Percentiles rank a stretch among this genome's conserved stretches.
These are phyloP conservation scores for Folsomia candida DNA, from an alignment of 2,888 invertebrate species.

Conservation along the genomic window DNA sequence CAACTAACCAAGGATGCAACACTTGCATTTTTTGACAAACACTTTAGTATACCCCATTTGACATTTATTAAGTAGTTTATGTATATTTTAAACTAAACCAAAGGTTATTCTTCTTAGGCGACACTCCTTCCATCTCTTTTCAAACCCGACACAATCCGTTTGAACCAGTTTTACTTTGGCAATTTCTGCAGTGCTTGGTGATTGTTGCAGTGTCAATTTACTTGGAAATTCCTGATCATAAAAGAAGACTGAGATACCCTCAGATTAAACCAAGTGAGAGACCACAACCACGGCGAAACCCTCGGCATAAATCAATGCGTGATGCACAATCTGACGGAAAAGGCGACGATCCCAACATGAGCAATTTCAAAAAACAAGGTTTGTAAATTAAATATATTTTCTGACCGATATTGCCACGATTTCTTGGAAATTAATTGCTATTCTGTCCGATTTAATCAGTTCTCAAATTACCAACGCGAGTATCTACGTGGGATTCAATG, in stretches of 20 bases:
- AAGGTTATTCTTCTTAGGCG: slow-evolving; percentile 23
- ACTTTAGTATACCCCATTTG: slow-evolving; percentile 35
- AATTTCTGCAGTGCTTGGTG: slow-evolving; percentile 46
- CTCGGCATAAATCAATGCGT: background rate
- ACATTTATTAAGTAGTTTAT: background rate
- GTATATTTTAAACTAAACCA: no score
- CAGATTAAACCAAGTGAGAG: background rate
- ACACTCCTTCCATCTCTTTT: slow-evolving; percentile 39
- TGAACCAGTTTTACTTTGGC: slow-evolving; percentile 48
- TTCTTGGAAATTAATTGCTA: background rate
- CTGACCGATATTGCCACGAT: background rate
- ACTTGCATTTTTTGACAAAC: slow-evolving; percentile 43
- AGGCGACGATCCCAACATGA: background rate
- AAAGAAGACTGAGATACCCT: background rate
- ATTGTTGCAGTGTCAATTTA: slow-evolving; percentile 35
- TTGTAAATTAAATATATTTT: slow-evolving; percentile 10
- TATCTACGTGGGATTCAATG: no score
- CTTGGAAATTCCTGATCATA: slow-evolving; percentile 34
- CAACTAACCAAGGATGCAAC: slow-evolving; percentile 31
- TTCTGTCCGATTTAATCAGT: no score
- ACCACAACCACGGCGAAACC: background rate
- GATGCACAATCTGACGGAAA: background rate
- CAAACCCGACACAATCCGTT: slow-evolving; percentile 46
- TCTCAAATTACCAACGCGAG: no score
- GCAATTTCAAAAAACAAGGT: background rate